These are phyloP conservation scores for Thysanoteuthis rhombus DNA, from an alignment of 2,888 invertebrate species.

Conservation along the genomic window DNA sequence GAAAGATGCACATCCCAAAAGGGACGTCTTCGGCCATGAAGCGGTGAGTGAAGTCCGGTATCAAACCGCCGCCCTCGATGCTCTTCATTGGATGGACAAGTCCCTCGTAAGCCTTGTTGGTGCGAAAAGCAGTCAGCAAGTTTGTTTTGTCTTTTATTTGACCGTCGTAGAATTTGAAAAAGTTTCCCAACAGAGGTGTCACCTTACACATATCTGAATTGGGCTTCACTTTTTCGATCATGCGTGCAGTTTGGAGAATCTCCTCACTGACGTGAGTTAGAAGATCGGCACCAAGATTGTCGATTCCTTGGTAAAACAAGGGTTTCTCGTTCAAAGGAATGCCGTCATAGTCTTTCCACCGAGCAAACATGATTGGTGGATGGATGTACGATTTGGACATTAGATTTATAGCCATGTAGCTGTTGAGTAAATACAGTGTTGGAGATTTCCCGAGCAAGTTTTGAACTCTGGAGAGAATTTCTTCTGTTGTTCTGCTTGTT, in stretches of 20 bases:
- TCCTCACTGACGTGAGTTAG: constrained; percentile 52
- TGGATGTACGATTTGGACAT: constrained; percentile 56
- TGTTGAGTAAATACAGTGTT: constrained; percentile 41
- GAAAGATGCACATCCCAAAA: constrained; percentile 52
- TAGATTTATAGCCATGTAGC: constrained; percentile 53
- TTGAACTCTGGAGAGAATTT: constrained; percentile 45
- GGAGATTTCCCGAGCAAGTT: constrained; percentile 47
- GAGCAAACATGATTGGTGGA: constrained; percentile 53
- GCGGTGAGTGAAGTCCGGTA: constrained; percentile 52
- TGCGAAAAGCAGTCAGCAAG: constrained; percentile 44
- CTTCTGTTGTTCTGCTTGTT: constrained; percentile 33
- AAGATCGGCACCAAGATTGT: constrained; percentile 45
- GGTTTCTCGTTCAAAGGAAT: constrained; percentile 46
- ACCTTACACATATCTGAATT: constrained; percentile 47
- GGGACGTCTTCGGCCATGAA: constrained; percentile 55
- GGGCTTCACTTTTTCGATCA: constrained; percentile 40
- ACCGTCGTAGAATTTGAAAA: constrained; percentile 43
- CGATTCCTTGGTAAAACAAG: constrained; percentile 56
- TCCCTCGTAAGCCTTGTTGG: constrained; percentile 52
- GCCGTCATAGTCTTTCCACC: constrained; percentile 54
- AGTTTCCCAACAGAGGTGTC: constrained; percentile 51
- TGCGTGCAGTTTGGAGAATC: constrained; percentile 47
- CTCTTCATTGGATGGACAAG: constrained; percentile 51
- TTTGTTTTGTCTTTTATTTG: constrained; percentile 45
- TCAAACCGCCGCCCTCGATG: constrained; percentile 42